A percentile compares a stretch with the other conserved stretches of the same genome.
phyloP scores from a whole-genome alignment of 1,140 invertebrate genomes.

The Nasonia giraulti region DNA sequence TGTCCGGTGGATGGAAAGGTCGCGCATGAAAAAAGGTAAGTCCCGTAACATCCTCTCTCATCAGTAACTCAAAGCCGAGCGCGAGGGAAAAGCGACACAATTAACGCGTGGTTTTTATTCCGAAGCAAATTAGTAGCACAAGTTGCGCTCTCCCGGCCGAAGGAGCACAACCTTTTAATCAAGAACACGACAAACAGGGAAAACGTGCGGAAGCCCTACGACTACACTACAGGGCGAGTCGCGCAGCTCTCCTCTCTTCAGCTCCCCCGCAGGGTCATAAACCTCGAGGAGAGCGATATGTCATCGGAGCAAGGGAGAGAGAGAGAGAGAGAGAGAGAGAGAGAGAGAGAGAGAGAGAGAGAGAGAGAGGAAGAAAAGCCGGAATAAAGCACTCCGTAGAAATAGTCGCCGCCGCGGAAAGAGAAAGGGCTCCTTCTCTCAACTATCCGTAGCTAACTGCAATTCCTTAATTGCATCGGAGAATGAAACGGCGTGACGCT shows the following conservation, averaged over 20 bases:
- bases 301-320: background rate
- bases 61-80: too few species aligned
- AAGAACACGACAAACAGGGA: background rate
- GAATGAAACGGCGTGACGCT: background rate
- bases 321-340: too few species aligned
- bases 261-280: background rate
- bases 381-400: background rate
- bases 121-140: background rate
- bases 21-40: too few species aligned
- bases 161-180: background rate
- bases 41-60: too few species aligned
- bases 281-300: background rate
- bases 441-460: background rate
- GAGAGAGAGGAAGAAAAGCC: background rate
- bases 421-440: background rate
- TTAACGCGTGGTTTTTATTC: too few species aligned
- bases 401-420: background rate
- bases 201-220: background rate
- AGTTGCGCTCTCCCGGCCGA: background rate
- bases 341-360: too few species aligned
- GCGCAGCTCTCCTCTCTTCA: background rate
- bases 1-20: too few species aligned
- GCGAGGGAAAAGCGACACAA: too few species aligned
- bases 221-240: background rate
- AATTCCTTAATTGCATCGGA: constrained; percentile 28